Evolutionary conservation across 2,888 invertebrate genomes (phyloP).

Genomic region (Sesia bembeciformis): DNA sequence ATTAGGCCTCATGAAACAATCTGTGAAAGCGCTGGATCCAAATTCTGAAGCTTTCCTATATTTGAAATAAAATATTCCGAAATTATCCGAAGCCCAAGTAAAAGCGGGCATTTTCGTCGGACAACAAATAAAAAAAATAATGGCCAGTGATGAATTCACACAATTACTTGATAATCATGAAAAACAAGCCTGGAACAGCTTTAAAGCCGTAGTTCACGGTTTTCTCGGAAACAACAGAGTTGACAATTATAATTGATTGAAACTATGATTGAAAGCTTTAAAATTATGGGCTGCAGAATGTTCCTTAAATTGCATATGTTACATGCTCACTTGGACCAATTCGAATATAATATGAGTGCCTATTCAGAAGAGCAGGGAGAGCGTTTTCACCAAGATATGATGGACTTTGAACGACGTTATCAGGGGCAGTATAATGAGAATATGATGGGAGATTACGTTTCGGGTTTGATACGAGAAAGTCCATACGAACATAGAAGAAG

Average conservation of each 20-base stretch:
- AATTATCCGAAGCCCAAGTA: not conserved
- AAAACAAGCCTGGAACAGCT: constrained; percentile 5
- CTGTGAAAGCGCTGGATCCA: no score
- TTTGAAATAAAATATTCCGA: not conserved
- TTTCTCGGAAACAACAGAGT: constrained; percentile 11
- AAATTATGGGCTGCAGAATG: constrained; percentile 5
- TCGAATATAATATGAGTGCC: constrained; percentile 6
- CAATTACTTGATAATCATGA: not conserved
- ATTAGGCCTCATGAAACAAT: no score
- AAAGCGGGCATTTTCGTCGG: not conserved
- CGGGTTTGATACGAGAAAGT: not conserved
- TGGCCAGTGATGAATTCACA: not conserved
- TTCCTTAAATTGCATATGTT: constrained; percentile 7
- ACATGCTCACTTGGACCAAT: constrained; percentile 8
- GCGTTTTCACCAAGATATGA: constrained; percentile 7
- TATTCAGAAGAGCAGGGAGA: constrained; percentile 8
- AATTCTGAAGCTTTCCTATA: no score
- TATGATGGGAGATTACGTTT: not conserved
- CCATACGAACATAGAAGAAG: no score
- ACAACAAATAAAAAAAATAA: not conserved
- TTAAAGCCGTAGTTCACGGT: constrained; percentile 10
- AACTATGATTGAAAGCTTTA: constrained; percentile 4
- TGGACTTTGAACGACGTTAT: constrained; percentile 5
- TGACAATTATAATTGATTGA: constrained; percentile 9
- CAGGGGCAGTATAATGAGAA: constrained; percentile 1